Percentiles rank a stretch among this genome's conserved stretches.
phyloP scores from a whole-genome alignment of 1,140 invertebrate species.

The Caenorhabditis tropicalis region DNA sequence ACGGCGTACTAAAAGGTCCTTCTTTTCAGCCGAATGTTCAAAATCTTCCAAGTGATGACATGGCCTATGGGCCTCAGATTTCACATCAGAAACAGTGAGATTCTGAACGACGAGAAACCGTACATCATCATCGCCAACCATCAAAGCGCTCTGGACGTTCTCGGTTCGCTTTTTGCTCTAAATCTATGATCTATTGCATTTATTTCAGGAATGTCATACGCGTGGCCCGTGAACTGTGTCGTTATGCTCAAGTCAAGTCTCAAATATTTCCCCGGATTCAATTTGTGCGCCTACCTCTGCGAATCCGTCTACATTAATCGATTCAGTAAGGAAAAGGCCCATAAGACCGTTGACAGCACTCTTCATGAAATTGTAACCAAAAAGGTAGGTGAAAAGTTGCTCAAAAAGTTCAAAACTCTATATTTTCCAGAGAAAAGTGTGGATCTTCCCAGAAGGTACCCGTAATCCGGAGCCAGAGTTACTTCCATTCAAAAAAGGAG shows the following conservation, averaged over 20 bases:
- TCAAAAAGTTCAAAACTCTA: background rate
- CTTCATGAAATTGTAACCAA: conserved; percentile 47
- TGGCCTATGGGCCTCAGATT: conserved; percentile 39
- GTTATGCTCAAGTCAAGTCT: conserved; percentile 57
- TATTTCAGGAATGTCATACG: conserved; percentile 55
- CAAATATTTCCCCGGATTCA: conserved; percentile 57
- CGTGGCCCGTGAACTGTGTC: conserved; percentile 58
- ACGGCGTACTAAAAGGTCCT: no score
- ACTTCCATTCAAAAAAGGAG: conserved; percentile 75
- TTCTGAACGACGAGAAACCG: conserved; percentile 22
- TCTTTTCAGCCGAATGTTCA: conserved; percentile 53
- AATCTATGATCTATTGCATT: background rate
- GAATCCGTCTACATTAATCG: conserved; percentile 59
- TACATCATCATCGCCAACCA: conserved; percentile 56
- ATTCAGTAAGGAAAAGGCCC: conserved; percentile 58
- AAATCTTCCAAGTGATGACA: conserved; percentile 50
- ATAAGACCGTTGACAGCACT: conserved; percentile 54
- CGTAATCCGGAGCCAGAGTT: conserved; percentile 72
- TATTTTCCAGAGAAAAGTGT: conserved; percentile 67
- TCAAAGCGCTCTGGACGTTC: conserved; percentile 55
- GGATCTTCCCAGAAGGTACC: conserved; percentile 74
- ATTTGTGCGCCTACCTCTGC: conserved; percentile 54
- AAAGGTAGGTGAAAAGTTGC: background rate
- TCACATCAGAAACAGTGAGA: conserved; percentile 42
- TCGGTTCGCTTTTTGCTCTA: conserved; percentile 15